Base-by-base conservation (phyloP, 2,113 vertebrate genomes). In the Dasyornis broadbenti region DNA sequence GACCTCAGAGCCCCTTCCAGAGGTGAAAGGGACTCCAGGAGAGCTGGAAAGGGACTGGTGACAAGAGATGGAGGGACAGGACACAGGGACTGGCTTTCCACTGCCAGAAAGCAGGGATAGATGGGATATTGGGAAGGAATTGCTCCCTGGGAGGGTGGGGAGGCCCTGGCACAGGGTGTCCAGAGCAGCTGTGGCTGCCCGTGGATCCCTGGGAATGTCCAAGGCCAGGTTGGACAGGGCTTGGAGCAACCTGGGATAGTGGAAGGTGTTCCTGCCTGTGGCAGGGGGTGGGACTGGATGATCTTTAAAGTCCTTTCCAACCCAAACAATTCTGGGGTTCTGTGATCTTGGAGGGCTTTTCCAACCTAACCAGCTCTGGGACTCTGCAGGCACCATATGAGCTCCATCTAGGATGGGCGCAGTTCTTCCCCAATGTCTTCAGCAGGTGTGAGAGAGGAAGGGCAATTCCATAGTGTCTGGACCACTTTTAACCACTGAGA, bases 111-210 rank as follows among this genome's bases (percentile, higher is more conserved):
- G 35, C 30, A 42, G 31, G 17, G 7, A 0, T 2, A 0, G 50
- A 11, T 64, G 59, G 33, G 15, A 44, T 28, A 28, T 9, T 44
- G 27, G 23, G 68, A 13, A 33, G 68, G 21, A 37, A 33, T 72
- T 81, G 0, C 0, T 65, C 0, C 0, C 15, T 65, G 27, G 1
- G 37, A 50, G 31, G 15, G 4, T 23, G 33, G 4, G 0, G 20
- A 57, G 40, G 24, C 7, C 13, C 35, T 64, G 57, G 17, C 1
- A 35, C 0, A 35, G 40, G 6, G 0, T 70, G 0, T 7, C 27
- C 19, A 81, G 60, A 59, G 44, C 2, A 52, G 8, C 52, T 59
- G 52, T 81, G 52, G 33, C 52, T 81, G 44, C 3, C 13, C 9
- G 42, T 73, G 81, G 23, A 28, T 64, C 31, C 42, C 52, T 65